Conservation (phyloP, 2,797 vertebrate genomes). For the Perodicticus potto region DNA sequence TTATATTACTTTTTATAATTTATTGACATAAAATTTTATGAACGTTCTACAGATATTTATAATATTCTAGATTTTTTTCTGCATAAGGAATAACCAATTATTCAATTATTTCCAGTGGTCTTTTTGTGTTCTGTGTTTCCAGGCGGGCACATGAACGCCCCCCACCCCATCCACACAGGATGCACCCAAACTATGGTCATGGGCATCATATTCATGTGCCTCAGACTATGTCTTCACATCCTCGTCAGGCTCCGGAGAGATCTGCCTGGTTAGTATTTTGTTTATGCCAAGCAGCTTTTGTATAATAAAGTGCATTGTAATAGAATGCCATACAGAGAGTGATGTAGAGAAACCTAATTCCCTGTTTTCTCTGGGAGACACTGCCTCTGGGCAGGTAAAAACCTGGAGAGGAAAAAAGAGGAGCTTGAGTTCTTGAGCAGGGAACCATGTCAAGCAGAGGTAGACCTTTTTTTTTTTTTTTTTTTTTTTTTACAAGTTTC, state of each 20-base stretch:
- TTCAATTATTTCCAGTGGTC: conserved; percentile 84
- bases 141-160: conserved; percentile 98
- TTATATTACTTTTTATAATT: neutral
- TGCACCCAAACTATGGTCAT: conserved; percentile 99
- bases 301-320: neutral
- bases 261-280: conserved; percentile 94
- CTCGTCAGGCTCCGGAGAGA: conserved; percentile 97
- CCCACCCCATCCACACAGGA: conserved; percentile 98
- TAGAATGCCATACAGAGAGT: neutral
- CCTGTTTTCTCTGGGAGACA: neutral
- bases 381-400: neutral
- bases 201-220: conserved; percentile 99
- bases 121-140: conserved; percentile 83
- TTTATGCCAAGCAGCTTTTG: conserved; percentile 3
- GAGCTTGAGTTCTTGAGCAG: neutral
- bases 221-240: conserved; percentile 99
- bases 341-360: neutral
- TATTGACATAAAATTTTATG: conserved; percentile 32
- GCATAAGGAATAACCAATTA: conserved; percentile 81
- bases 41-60: conserved; percentile 63
- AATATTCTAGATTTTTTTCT: conserved; percentile 59
- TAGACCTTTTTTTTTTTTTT: neutral
- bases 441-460: neutral
- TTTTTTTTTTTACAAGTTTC: neutral
- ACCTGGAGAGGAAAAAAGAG: neutral